A percentile compares a stretch with the other conserved stretches of the same genome.
phyloP scores from a whole-genome alignment of 2,113 vertebrate genomes.

The Alaudala cheleensis region DNA sequence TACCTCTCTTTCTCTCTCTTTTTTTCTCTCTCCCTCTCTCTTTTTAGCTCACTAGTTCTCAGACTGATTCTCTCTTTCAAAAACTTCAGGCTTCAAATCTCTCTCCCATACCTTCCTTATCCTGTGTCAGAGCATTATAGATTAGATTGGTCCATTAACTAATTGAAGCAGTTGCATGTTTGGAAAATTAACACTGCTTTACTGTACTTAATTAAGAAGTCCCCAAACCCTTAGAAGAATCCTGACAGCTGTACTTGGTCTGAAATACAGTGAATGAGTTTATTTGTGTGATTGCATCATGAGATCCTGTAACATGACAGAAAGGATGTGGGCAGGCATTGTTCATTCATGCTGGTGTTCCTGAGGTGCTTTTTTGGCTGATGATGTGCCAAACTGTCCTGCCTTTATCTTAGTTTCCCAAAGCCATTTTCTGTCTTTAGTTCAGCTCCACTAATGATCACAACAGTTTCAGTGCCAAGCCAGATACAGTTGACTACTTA shows the following conservation, averaged over 20 bases:
- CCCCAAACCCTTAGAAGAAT: neutral
- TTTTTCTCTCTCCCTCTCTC: neutral
- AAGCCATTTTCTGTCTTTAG: neutral
- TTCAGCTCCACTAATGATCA: neutral
- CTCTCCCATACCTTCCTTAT: neutral
- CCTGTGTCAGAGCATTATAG: neutral
- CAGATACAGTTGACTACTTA: conserved; percentile 1
- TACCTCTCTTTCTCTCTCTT: neutral
- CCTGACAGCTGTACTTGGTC: neutral
- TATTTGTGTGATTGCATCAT: neutral
- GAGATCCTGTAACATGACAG: neutral
- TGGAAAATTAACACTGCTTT: neutral
- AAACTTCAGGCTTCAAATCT: neutral
- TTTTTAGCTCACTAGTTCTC: neutral
- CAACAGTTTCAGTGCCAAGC: neutral
- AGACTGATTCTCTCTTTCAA: neutral
- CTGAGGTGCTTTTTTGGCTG: neutral
- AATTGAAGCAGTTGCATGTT: neutral
- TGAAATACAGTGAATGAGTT: neutral
- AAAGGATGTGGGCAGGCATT: neutral
- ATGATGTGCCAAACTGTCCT: neutral
- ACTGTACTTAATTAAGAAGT: neutral
- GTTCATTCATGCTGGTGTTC: neutral
- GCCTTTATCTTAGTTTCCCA: neutral
- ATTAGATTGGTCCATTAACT: neutral